Evolutionary conservation across 2,888 invertebrate species (phyloP).

Genomic region (Synanthedon myopaeformis): DNA sequence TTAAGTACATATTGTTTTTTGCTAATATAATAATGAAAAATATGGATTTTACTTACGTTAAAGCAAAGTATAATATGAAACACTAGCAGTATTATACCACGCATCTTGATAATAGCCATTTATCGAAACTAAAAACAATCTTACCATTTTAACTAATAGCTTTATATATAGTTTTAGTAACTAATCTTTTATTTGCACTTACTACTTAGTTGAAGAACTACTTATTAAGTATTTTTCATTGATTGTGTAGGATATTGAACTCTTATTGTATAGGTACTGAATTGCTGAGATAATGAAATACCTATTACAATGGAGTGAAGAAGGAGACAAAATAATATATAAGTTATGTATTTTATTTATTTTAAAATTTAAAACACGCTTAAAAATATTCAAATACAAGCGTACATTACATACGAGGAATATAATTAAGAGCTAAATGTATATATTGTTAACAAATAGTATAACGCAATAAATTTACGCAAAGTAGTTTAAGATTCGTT

Average conservation of each 20-base stretch:
- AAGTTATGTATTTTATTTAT: too few species aligned
- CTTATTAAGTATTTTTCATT: not conserved
- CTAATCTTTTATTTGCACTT: conserved; percentile 1
- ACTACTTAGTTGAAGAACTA: not conserved
- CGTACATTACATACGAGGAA: too few species aligned
- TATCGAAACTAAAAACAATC: not conserved
- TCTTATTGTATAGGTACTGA: not conserved
- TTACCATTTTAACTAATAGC: not conserved
- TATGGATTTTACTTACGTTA: not conserved
- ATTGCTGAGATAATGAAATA: conserved; percentile 4
- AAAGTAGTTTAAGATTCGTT: too few species aligned
- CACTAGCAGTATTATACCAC: not conserved
- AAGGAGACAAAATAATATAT: not conserved
- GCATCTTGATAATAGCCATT: not conserved
- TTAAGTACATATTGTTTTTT: conserved; percentile 1
- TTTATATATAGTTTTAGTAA: not conserved
- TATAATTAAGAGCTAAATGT: too few species aligned
- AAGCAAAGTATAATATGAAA: not conserved
- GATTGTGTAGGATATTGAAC: conserved; percentile 8
- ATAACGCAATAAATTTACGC: too few species aligned
- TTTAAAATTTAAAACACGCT: too few species aligned
- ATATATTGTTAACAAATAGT: too few species aligned
- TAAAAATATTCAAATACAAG: too few species aligned
- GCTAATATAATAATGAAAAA: not conserved
- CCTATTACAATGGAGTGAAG: too few species aligned